phyloP scores from a whole-genome alignment of 1,140 invertebrate species.

The Drosophila murphyi region DNA sequence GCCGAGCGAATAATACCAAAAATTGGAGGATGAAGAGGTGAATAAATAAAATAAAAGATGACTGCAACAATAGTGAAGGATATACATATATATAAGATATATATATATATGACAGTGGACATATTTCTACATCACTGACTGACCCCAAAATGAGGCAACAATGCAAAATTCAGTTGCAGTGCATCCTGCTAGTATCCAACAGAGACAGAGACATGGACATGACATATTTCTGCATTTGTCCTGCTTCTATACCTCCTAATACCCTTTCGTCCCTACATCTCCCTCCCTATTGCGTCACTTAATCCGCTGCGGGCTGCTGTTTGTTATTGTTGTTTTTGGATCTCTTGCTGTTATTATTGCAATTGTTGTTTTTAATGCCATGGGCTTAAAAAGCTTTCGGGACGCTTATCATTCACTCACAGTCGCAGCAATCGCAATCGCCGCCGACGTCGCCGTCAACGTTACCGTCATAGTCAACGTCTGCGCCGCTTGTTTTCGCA shows the following conservation, averaged over 20 bases:
- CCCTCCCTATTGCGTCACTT: constrained; percentile 34
- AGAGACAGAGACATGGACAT: constrained; percentile 9
- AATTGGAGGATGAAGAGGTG: constrained; percentile 4
- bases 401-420: constrained; percentile 64
- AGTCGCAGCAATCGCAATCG: constrained; percentile 8
- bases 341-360: constrained; percentile 50
- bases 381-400: constrained; percentile 60
- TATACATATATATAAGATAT: no score
- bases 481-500: constrained; percentile 45
- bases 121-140: constrained; percentile 19
- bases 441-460: constrained; percentile 1
- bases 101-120: neutral
- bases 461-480: constrained; percentile 1
- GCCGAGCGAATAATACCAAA: neutral
- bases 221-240: constrained; percentile 34
- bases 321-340: constrained; percentile 30
- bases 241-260: constrained; percentile 1
- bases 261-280: neutral
- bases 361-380: constrained; percentile 59
- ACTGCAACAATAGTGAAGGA: neutral
- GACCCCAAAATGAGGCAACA: constrained; percentile 29
- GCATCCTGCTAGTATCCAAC: constrained; percentile 5
- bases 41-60: constrained; percentile 11
- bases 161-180: constrained; percentile 6
- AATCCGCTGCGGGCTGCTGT: constrained; percentile 33